These are phyloP conservation scores for Campoletis raptor DNA, from an alignment of 2,888 invertebrate species.

Conservation along the genomic window DNA sequence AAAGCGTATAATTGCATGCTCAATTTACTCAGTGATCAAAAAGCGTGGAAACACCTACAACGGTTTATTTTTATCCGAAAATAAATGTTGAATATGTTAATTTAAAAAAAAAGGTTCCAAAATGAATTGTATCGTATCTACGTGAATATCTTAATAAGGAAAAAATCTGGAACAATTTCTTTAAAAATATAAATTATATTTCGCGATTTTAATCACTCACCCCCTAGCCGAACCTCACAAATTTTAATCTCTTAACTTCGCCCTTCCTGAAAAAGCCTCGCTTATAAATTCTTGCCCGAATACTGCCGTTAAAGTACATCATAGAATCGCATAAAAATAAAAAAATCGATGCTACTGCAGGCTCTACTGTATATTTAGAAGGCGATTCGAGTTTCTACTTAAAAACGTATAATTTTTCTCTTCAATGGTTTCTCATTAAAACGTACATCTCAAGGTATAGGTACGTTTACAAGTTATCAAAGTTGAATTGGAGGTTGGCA, in stretches of 20 bases:
- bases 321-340: background rate
- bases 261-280: background rate
- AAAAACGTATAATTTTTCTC: background rate
- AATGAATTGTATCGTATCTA: background rate
- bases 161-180: background rate
- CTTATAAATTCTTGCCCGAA: background rate
- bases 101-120: too few species aligned
- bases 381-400: constrained; percentile 2
- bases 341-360: background rate
- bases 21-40: background rate
- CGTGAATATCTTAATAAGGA: background rate
- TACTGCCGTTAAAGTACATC: background rate
- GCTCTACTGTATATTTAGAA: background rate
- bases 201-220: background rate
- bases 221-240: background rate
- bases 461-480: constrained; percentile 60
- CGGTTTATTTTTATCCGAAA: background rate
- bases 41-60: background rate
- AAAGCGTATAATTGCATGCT: background rate
- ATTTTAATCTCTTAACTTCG: background rate
- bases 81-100: background rate
- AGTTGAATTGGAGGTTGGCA: constrained; percentile 50
- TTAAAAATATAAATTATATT: background rate
- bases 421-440: background rate
- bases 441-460: background rate